Evolutionary conservation across 2,797 vertebrate genomes (phyloP).

Genomic region (Pteronotus mesoamericanus): DNA sequence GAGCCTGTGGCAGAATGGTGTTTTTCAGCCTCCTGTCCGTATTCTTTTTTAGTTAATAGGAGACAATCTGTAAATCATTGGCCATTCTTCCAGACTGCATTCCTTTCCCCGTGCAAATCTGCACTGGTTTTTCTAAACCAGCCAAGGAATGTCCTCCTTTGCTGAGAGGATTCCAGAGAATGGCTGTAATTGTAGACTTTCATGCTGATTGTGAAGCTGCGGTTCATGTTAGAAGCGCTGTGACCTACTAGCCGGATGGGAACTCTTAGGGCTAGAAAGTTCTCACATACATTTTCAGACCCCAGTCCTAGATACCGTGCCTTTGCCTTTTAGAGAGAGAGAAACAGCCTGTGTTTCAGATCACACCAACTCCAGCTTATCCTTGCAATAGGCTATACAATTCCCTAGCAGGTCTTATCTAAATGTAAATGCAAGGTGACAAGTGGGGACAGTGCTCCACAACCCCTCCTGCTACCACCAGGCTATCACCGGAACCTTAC

Average conservation of each 20-base stretch:
- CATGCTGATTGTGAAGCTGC: not conserved
- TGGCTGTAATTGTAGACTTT: slow-evolving; percentile 3
- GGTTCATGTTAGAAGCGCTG: not conserved
- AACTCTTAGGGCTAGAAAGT: not conserved
- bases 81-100: slow-evolving; percentile 26
- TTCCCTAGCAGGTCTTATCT: not conserved
- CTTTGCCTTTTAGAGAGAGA: not conserved
- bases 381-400: not conserved
- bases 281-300: slow-evolving; percentile 51
- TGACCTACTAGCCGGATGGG: not conserved
- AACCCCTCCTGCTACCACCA: not conserved
- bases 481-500: not conserved
- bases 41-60: not conserved
- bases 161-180: slow-evolving; percentile 42
- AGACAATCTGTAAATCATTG: slow-evolving; percentile 37
- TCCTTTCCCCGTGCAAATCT: slow-evolving; percentile 35
- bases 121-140: slow-evolving; percentile 19
- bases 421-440: not conserved
- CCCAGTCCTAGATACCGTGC: not conserved
- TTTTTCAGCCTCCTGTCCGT: not conserved
- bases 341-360: not conserved
- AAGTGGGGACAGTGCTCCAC: not conserved
- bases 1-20: not conserved
- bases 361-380: not conserved
- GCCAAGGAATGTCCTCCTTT: slow-evolving; percentile 51